Evolutionary conservation across 2,888 invertebrate genomes (phyloP).

Genomic region (Trichopoda pennipes): DNA sequence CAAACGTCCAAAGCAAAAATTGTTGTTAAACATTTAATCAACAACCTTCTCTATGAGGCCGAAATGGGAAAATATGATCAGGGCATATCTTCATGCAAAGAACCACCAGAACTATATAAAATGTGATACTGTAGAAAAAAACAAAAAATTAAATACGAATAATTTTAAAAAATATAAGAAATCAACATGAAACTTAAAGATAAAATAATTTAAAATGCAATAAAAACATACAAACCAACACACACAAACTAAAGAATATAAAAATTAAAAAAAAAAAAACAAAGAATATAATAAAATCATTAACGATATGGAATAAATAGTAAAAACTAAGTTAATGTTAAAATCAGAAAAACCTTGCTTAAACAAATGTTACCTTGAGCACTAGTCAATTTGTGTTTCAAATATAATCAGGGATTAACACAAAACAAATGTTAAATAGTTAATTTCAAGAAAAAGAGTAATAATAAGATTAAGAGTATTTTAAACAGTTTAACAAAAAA

Average conservation of each 20-base stretch:
- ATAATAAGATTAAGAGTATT: neutral
- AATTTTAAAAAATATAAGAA: conserved; percentile 21
- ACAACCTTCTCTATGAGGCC: conserved; percentile 78
- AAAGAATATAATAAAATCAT: too few species aligned
- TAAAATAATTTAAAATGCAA: neutral
- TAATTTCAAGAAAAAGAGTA: neutral
- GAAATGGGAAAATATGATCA: conserved; percentile 79
- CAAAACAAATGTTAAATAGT: neutral
- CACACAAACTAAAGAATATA: conserved; percentile 10
- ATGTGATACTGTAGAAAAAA: conserved; percentile 72
- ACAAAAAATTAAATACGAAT: conserved; percentile 36
- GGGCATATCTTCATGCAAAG: conserved; percentile 78
- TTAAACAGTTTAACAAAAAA: neutral
- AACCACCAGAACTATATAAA: conserved; percentile 79
- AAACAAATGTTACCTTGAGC: conserved; percentile 66
- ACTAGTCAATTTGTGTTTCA: conserved; percentile 69
- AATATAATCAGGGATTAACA: conserved; percentile 69
- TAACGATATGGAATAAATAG: neutral
- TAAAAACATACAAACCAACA: conserved; percentile 16
- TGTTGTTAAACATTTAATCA: conserved; percentile 79
- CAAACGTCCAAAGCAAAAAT: conserved; percentile 79
- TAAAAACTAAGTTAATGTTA: neutral
- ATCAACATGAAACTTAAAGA: conserved; percentile 2
- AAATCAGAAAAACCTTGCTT: conserved; percentile 36
- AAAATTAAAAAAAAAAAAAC: conserved; percentile 8